Conservation (phyloP, 2,888 invertebrate species). For the Tortricodes alternella region DNA sequence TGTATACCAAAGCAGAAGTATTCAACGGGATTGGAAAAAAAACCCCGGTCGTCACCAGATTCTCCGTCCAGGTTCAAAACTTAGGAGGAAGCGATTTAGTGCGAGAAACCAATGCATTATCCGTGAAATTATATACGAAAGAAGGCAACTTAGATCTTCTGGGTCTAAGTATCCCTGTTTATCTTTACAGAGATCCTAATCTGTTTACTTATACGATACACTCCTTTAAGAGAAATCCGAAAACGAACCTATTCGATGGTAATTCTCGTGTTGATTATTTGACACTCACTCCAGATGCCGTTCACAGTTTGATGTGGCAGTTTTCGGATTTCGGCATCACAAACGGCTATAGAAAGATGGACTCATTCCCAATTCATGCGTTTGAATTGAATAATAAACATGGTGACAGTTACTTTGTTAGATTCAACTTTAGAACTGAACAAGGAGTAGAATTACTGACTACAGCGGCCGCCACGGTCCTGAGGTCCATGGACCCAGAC, state of each 20-base stretch:
- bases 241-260: slow-evolving; percentile 89
- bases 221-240: slow-evolving; percentile 95
- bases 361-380: slow-evolving; percentile 93
- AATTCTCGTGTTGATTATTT: slow-evolving; percentile 96
- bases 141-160: slow-evolving; percentile 95
- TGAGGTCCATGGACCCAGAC: slow-evolving; percentile 88
- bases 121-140: slow-evolving; percentile 94
- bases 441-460: slow-evolving; percentile 90
- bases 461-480: slow-evolving; percentile 81
- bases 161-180: slow-evolving; percentile 93
- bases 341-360: slow-evolving; percentile 92
- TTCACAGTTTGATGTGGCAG: slow-evolving; percentile 68
- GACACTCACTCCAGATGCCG: slow-evolving; percentile 89
- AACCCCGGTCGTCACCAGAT: slow-evolving; percentile 88
- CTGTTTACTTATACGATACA: slow-evolving; percentile 93
- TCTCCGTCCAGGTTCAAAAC: slow-evolving; percentile 91
- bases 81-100: slow-evolving; percentile 91
- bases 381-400: slow-evolving; percentile 90
- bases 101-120: slow-evolving; percentile 93
- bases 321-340: not conserved
- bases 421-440: slow-evolving; percentile 93
- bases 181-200: slow-evolving; percentile 92
- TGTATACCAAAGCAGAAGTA: slow-evolving; percentile 88
- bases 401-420: slow-evolving; percentile 87
- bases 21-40: slow-evolving; percentile 89